A percentile compares a stretch with the other conserved stretches of the same genome.
These are phyloP conservation scores for Marcusenius ussheri DNA, from an alignment of 2,113 vertebrate species.

Conservation along the genomic window DNA sequence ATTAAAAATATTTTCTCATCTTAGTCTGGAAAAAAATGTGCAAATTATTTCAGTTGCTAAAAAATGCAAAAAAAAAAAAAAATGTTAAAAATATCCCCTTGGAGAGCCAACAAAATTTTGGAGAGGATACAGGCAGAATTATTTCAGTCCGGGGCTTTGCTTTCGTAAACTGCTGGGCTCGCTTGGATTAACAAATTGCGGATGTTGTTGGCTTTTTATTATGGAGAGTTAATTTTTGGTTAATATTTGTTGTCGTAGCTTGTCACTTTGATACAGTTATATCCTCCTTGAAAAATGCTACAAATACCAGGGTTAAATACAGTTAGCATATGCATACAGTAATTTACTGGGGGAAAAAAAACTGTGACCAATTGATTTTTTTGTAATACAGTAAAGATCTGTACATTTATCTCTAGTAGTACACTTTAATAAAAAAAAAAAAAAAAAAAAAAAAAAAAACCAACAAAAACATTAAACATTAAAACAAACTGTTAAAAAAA, in stretches of 20 bases:
- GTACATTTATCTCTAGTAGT: not conserved
- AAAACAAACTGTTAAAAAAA: not conserved
- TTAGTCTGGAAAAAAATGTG: not conserved
- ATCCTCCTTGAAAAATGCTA: not conserved
- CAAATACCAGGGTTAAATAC: not conserved
- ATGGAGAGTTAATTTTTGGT: not conserved
- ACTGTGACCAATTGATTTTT: not conserved
- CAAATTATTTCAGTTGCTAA: not conserved
- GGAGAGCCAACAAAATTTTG: not conserved
- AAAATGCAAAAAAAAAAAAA: not conserved
- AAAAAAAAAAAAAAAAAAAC: too few relatives aligned
- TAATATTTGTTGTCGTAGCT: not conserved
- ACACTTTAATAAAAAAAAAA: not conserved
- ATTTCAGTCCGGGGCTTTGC: not conserved
- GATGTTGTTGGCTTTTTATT: not conserved
- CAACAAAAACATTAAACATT: too few relatives aligned
- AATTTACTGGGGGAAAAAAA: not conserved
- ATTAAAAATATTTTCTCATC: not conserved
- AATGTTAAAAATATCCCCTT: not conserved
- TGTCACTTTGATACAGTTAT: not conserved
- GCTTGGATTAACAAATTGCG: not conserved
- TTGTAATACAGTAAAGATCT: not conserved
- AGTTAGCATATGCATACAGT: not conserved
- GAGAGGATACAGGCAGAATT: not conserved
- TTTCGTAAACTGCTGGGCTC: not conserved